Conservation (phyloP, 2,797 vertebrate genomes). For the Lepilemur ruficaudatus region DNA sequence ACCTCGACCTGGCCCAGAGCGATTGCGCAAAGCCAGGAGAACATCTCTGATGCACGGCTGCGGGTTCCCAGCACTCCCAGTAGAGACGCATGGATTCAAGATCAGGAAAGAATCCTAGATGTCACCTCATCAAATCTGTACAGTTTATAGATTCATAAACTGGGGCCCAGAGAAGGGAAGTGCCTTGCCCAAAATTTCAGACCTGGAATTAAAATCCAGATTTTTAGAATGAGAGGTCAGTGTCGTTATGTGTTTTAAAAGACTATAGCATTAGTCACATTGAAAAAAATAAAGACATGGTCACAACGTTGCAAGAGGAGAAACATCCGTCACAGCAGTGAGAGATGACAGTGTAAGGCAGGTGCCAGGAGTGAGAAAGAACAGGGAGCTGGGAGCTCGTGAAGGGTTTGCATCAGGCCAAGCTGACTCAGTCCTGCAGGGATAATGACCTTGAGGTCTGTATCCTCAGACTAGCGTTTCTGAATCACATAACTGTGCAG, state of each 20-base stretch:
- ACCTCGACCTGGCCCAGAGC: fast-evolving
- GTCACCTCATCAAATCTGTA: neutral
- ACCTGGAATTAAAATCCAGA: neutral
- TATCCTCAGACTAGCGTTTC: neutral
- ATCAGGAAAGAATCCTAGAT: neutral
- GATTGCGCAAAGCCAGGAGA: fast-evolving
- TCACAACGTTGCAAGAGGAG: neutral
- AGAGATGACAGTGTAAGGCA: fast-evolving
- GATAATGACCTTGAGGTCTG: neutral
- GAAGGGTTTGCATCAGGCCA: fast-evolving
- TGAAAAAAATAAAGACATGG: neutral
- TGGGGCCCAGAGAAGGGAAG: too few relatives aligned
- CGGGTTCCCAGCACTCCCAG: fast-evolving
- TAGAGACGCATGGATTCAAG: fast-evolving
- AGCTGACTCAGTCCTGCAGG: fast-evolving
- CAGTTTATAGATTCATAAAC: fast-evolving
- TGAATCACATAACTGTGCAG: too few relatives aligned
- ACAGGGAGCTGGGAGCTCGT: fast-evolving
- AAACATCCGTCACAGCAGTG: neutral
- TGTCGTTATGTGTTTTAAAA: neutral
- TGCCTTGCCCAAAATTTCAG: neutral
- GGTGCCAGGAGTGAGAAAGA: fast-evolving
- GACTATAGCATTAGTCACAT: fast-evolving
- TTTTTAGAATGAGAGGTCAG: neutral
- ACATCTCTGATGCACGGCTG: fast-evolving